Percentiles rank a stretch among this genome's conserved stretches.
phyloP scores from a whole-genome alignment of 2,113 vertebrate species.

The Solea senegalensis region DNA sequence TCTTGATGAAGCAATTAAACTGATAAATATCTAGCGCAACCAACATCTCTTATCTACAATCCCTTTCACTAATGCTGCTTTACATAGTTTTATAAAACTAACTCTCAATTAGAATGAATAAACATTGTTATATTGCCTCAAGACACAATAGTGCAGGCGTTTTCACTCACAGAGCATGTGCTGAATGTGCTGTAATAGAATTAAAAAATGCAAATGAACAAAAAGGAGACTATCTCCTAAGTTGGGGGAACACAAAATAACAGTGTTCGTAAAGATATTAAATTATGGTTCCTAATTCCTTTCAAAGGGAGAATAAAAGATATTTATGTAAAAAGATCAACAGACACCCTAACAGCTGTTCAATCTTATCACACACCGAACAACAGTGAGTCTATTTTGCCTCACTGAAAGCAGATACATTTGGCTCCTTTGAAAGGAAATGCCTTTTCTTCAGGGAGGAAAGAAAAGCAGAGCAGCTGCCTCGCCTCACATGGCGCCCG shows the following conservation, averaged over 20 bases:
- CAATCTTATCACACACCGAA: conserved; percentile 55
- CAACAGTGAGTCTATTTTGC: conserved; percentile 52
- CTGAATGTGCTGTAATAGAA: conserved; percentile 2
- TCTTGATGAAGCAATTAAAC: conserved; percentile 47
- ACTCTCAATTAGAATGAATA: conserved; percentile 2
- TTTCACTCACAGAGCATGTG: not conserved
- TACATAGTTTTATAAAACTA: conserved; percentile 13
- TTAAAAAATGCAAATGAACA: conserved; percentile 16
- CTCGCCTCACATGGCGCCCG: conserved; percentile 39
- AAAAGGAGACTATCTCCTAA: conserved; percentile 6
- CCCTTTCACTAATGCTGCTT: conserved; percentile 18
- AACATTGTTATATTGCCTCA: not conserved
- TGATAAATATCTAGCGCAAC: conserved; percentile 30
- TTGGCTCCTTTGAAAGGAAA: conserved; percentile 63
- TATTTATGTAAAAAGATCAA: conserved; percentile 36
- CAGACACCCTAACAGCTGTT: conserved; percentile 57
- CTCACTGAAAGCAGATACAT: conserved; percentile 56
- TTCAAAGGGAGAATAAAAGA: conserved; percentile 33
- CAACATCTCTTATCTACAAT: conserved; percentile 28
- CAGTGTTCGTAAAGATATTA: too few relatives aligned
- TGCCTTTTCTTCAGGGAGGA: conserved; percentile 40
- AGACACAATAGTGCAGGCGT: conserved; percentile 8
- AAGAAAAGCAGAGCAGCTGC: conserved; percentile 67
- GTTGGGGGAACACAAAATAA: conserved; percentile 9
- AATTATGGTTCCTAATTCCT: conserved; percentile 9